Conservation (phyloP, 2,888 invertebrate species). For the Lobophora halterata region DNA sequence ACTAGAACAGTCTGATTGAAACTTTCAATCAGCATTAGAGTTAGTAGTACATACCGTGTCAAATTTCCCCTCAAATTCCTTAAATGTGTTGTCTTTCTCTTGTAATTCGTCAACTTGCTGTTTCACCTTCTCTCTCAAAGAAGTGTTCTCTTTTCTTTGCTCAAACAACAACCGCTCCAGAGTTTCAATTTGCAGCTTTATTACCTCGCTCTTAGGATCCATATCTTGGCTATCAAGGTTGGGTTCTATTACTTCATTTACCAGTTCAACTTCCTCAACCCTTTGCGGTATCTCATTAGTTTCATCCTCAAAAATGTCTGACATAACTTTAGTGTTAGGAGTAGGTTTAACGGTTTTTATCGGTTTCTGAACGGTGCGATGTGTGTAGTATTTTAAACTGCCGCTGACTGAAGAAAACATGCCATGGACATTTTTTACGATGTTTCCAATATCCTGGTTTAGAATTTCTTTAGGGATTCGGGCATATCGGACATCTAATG, state of each 20-base stretch:
- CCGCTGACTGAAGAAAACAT: conserved; percentile 74
- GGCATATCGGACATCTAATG: conserved; percentile 46
- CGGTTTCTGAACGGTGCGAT: conserved; percentile 52
- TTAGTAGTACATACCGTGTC: conserved; percentile 59
- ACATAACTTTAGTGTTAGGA: conserved; percentile 64
- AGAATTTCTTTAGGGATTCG: conserved; percentile 65
- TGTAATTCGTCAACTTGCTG: conserved; percentile 62
- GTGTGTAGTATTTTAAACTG: conserved; percentile 66
- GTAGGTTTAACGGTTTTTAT: conserved; percentile 47
- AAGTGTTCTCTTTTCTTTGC: conserved; percentile 60
- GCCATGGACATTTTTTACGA: conserved; percentile 75
- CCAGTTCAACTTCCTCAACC: neutral
- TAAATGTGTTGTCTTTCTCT: conserved; percentile 61
- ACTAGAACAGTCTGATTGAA: neutral
- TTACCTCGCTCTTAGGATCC: conserved; percentile 38
- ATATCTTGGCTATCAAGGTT: conserved; percentile 6
- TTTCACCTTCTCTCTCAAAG: conserved; percentile 56
- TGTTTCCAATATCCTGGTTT: conserved; percentile 66
- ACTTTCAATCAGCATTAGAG: no score
- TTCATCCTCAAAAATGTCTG: conserved; percentile 69
- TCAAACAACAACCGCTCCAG: conserved; percentile 62
- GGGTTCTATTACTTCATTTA: conserved; percentile 1
- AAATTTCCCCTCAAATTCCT: conserved; percentile 73
- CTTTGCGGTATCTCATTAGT: conserved; percentile 18
- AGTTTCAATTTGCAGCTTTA: conserved; percentile 59